Evolutionary conservation across 2,797 vertebrate genomes (phyloP).

Genomic region (Arremon brunneinucha): DNA sequence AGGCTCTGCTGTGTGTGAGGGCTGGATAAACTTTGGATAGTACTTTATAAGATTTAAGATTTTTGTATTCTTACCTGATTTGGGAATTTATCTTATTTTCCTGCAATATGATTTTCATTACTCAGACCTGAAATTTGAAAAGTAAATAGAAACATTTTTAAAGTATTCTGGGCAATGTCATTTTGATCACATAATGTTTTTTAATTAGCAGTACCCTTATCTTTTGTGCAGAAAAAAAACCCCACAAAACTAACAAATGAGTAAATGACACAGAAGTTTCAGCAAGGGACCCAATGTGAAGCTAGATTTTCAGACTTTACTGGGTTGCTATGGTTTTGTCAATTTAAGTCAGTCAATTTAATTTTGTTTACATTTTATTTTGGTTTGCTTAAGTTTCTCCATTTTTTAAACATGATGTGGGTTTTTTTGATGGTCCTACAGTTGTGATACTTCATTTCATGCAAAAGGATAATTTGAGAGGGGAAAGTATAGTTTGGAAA

Average conservation of each 20-base stretch:
- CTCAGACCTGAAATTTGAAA: neutral
- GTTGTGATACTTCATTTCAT: neutral
- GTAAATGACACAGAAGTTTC: neutral
- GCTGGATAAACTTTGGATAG: neutral
- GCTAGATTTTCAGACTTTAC: neutral
- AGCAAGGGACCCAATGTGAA: neutral
- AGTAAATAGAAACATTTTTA: neutral
- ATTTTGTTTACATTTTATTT: conserved; percentile 14
- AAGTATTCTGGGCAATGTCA: neutral
- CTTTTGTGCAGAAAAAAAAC: neutral
- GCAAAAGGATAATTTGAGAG: neutral
- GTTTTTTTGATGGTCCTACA: neutral
- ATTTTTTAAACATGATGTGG: neutral
- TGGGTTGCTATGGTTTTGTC: neutral
- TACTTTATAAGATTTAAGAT: neutral
- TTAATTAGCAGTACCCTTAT: neutral
- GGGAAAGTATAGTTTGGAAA: neutral
- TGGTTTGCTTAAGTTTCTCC: neutral
- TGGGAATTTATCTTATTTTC: neutral
- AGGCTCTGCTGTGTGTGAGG: neutral
- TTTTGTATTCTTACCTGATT: neutral
- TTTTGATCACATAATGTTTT: neutral
- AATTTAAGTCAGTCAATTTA: neutral
- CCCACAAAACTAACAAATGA: neutral
- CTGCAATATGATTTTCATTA: neutral